Conservation (phyloP, 2,888 invertebrate genomes). For the Meiosimyza platycephala region DNA sequence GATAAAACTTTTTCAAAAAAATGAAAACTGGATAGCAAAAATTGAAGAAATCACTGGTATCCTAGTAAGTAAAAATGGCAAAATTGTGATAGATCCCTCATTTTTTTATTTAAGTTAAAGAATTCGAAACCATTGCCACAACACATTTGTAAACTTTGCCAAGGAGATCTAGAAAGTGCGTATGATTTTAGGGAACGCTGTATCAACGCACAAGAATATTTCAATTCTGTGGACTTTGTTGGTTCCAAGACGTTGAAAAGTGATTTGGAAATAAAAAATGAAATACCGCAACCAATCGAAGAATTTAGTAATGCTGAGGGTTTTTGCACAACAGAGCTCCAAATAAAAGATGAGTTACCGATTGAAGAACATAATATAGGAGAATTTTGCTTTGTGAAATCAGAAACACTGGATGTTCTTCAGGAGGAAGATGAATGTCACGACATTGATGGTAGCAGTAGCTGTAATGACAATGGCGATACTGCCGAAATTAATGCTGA, state of each 20-base stretch:
- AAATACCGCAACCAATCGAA: not conserved
- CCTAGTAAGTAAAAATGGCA: too few relatives aligned
- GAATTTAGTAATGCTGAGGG: too few relatives aligned
- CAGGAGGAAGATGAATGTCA: not conserved
- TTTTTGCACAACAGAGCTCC: not conserved
- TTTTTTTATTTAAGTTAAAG: too few relatives aligned
- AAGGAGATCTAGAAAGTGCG: slow-evolving; percentile 47
- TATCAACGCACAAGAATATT: slow-evolving; percentile 48
- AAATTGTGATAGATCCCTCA: too few relatives aligned
- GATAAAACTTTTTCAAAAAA: too few relatives aligned
- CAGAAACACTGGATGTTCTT: not conserved
- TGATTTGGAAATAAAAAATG: not conserved
- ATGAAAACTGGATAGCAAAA: too few relatives aligned
- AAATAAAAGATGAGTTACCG: slow-evolving; percentile 6
- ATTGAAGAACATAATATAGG: not conserved
- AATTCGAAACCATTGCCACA: too few relatives aligned
- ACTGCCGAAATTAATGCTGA: not conserved
- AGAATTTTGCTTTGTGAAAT: not conserved
- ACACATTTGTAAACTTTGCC: not conserved
- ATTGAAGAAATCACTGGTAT: too few relatives aligned
- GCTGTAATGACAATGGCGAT: not conserved
- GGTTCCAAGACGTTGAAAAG: not conserved
- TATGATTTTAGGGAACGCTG: slow-evolving; percentile 51
- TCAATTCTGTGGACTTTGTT: slow-evolving; percentile 19
- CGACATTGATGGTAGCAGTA: too few relatives aligned